Evolutionary conservation across 2,888 invertebrate genomes (phyloP).

Genomic region (Agrochola lychnidis): DNA sequence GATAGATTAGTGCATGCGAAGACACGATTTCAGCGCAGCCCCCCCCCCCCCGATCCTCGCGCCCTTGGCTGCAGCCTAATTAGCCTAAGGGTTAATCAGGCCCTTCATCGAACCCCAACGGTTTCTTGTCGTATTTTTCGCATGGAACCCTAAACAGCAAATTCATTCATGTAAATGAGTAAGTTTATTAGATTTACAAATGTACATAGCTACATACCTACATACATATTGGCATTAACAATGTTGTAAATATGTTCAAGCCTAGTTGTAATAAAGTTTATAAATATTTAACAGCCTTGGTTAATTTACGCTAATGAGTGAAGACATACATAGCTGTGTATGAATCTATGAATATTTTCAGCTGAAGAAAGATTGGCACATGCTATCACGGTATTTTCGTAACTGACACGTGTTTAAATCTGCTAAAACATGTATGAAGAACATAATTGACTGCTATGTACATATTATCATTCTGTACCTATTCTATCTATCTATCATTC

Average conservation of each 20-base stretch:
- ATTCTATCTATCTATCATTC: no score
- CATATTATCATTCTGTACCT: no score
- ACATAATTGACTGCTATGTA: not conserved
- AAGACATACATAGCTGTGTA: conserved; percentile 49
- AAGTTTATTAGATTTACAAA: conserved; percentile 48
- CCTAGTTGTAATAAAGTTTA: conserved; percentile 52
- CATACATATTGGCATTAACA: conserved; percentile 44
- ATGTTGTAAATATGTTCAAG: conserved; percentile 57
- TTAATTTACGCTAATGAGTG: conserved; percentile 57
- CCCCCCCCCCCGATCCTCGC: no score
- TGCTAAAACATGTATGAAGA: not conserved
- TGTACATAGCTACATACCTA: not conserved
- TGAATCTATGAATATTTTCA: conserved; percentile 52
- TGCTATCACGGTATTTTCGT: conserved; percentile 19
- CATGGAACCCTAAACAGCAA: conserved; percentile 17
- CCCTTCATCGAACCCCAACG: no score
- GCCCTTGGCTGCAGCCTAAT: no score
- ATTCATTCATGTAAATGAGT: conserved; percentile 36
- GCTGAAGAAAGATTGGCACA: conserved; percentile 5
- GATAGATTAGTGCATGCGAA: no score
- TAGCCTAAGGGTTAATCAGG: no score
- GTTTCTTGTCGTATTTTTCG: not conserved
- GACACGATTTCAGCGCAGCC: no score
- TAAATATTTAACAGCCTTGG: conserved; percentile 68
- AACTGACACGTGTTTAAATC: conserved; percentile 4